phyloP scores from a whole-genome alignment of 2,888 invertebrate genomes.

The Drosophila gaucha region DNA sequence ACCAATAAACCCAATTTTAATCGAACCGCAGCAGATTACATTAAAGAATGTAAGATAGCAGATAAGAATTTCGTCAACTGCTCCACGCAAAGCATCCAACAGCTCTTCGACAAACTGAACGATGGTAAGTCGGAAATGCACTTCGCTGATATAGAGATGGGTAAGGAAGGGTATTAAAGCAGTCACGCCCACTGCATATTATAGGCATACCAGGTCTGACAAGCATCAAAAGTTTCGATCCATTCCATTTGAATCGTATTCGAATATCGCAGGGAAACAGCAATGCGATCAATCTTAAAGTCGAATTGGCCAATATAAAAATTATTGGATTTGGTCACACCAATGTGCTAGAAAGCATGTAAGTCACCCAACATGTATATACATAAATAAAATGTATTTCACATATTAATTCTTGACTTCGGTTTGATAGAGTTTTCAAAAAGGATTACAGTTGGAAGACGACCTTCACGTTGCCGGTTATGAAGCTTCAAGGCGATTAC shows the following conservation, averaged over 20 bases:
- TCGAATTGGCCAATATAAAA: conserved; percentile 89
- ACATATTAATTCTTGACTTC: neutral
- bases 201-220: conserved; percentile 83
- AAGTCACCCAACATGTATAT: conserved; percentile 63
- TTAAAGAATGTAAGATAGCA: conserved; percentile 88
- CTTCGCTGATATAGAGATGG: neutral
- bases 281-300: conserved; percentile 90
- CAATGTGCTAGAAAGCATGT: conserved; percentile 88
- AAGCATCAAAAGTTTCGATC: conserved; percentile 88
- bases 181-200: neutral
- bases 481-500: conserved; percentile 89
- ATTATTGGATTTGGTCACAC: conserved; percentile 89
- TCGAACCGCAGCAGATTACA: conserved; percentile 87
- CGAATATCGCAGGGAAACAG: conserved; percentile 89
- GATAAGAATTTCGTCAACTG: conserved; percentile 89
- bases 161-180: neutral
- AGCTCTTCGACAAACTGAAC: conserved; percentile 88
- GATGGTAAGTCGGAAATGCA: conserved; percentile 87
- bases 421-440: conserved; percentile 87
- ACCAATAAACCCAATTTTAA: conserved; percentile 59
- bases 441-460: conserved; percentile 90
- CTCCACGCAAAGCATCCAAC: conserved; percentile 88
- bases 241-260: conserved; percentile 88
- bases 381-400: neutral
- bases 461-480: conserved; percentile 88